Evolutionary conservation across 1,140 invertebrate genomes (phyloP).

Genomic region (Tetranychus cinnabarinus): DNA sequence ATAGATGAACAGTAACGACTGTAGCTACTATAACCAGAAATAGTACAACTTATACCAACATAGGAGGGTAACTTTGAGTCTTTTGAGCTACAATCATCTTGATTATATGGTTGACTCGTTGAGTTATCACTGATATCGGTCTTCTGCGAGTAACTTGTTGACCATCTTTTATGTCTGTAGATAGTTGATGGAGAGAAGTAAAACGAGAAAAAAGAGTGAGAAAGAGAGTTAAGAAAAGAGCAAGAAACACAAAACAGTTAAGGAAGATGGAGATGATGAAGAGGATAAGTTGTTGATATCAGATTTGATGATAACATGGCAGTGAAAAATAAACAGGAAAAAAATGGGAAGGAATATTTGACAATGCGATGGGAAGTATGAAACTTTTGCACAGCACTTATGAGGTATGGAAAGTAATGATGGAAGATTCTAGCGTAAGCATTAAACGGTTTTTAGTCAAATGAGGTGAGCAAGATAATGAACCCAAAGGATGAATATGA

Average conservation of each 20-base stretch:
- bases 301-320: no score
- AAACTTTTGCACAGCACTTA: no score
- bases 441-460: not conserved
- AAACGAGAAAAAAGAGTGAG: not conserved
- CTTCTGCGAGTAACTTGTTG: not conserved
- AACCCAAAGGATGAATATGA: not conserved
- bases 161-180: not conserved
- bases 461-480: not conserved
- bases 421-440: not conserved
- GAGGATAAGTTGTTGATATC: no score
- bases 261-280: not conserved
- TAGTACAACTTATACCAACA: slow-evolving; percentile 58
- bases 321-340: no score
- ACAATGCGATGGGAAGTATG: no score
- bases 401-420: no score
- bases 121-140: not conserved
- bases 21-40: slow-evolving; percentile 62
- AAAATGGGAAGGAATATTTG: no score
- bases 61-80: slow-evolving; percentile 37
- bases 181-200: not conserved
- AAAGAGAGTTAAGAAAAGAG: not conserved
- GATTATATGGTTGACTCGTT: no score
- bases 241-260: not conserved
- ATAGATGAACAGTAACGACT: slow-evolving; percentile 44
- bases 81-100: not conserved